These are phyloP conservation scores for Spatulosminthurus flaviceps DNA, from an alignment of 2,888 invertebrate species.

Conservation along the genomic window DNA sequence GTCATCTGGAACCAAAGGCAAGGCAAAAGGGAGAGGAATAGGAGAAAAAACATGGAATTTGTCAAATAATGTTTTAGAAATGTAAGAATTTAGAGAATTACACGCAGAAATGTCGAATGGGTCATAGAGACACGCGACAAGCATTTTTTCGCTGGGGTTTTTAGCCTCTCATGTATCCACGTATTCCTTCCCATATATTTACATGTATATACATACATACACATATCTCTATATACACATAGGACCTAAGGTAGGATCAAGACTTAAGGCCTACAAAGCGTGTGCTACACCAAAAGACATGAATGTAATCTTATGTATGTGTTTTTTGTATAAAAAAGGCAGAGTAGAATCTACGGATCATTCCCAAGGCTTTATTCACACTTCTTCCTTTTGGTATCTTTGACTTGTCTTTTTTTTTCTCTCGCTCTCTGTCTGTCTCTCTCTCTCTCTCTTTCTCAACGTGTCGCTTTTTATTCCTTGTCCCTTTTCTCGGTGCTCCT, in stretches of 20 bases:
- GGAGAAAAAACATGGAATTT: constrained; percentile 7
- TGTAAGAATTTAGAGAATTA: constrained; percentile 23
- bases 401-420: neutral
- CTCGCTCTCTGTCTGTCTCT: neutral
- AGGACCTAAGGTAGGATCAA: neutral
- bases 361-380: neutral
- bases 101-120: constrained; percentile 30
- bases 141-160: constrained; percentile 3
- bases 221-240: neutral
- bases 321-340: too few species aligned
- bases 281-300: too few species aligned
- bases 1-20: too few species aligned
- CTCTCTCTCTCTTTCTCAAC: too few species aligned
- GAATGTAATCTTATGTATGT: too few species aligned
- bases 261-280: too few species aligned
- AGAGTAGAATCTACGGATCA: neutral
- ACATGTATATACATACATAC: neutral
- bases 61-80: constrained; percentile 30
- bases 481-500: neutral
- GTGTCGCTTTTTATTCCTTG: neutral
- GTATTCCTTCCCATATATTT: neutral
- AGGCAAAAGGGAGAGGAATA: neutral
- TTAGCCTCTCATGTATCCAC: neutral
- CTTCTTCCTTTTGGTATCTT: neutral
- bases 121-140: constrained; percentile 35